A percentile compares a stretch with the other conserved stretches of the same genome.
phyloP scores from a whole-genome alignment of 2,113 vertebrate species.

The Osmerus mordax region DNA sequence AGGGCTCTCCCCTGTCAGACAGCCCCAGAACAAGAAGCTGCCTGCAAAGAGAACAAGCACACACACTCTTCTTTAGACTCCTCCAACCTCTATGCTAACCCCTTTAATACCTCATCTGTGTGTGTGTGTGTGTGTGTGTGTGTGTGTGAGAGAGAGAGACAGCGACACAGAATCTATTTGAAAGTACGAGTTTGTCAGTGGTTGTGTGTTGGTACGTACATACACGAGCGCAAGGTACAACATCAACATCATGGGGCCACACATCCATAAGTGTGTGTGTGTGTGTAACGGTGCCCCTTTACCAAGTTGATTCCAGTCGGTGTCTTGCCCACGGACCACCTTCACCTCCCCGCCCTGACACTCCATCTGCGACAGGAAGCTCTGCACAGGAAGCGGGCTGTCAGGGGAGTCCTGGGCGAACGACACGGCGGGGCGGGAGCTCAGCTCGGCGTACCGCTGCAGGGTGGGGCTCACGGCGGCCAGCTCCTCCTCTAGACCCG shows the following conservation, averaged over 20 bases:
- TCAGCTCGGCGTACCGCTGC: conserved; percentile 80
- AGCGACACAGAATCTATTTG: no score
- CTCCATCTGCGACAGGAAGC: conserved; percentile 86
- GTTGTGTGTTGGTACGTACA: no score
- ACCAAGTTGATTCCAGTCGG: conserved; percentile 72
- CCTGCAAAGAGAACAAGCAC: conserved; percentile 68
- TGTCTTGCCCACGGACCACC: conserved; percentile 59
- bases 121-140: not conserved
- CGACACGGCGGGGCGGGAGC: conserved; percentile 67
- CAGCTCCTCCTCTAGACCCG: conserved; percentile 79
- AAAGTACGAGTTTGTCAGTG: no score
- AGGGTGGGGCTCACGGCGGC: conserved; percentile 73
- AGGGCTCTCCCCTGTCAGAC: conserved; percentile 83
- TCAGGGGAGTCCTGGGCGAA: conserved; percentile 76
- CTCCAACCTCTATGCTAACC: not conserved
- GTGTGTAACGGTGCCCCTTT: conserved; percentile 5
- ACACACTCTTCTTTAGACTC: conserved; percentile 12
- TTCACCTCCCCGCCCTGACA: conserved; percentile 67
- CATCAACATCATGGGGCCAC: no score
- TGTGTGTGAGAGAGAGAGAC: not conserved
- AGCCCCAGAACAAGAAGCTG: conserved; percentile 93
- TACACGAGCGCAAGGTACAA: no score
- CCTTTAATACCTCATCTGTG: not conserved
- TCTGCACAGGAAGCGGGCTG: conserved; percentile 68
- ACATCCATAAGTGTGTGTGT: not conserved